A percentile compares a stretch with the other conserved stretches of the same genome.
phyloP scores from a whole-genome alignment of 2,113 vertebrate genomes.

The Muntiacus reevesi region DNA sequence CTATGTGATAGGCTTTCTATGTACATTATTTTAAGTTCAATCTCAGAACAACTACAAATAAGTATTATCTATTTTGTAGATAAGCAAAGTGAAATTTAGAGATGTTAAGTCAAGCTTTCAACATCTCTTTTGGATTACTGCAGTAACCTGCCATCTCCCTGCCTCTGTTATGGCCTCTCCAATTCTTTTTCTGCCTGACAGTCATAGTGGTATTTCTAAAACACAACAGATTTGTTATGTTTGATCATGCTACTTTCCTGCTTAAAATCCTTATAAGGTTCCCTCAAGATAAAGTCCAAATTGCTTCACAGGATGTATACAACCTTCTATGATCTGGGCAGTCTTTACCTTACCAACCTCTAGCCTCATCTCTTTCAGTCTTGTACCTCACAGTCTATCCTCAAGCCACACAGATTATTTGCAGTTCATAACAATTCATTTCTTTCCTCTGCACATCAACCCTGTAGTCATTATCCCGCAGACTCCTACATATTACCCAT shows the following conservation, averaged over 20 bases:
- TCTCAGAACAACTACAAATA: background rate
- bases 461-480: background rate
- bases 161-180: background rate
- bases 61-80: background rate
- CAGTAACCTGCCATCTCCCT: background rate
- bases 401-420: background rate
- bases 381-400: background rate
- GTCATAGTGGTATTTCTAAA: conserved; percentile 7
- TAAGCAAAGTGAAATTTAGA: conserved; percentile 13
- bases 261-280: background rate
- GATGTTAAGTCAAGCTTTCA: background rate
- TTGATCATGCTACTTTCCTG: background rate
- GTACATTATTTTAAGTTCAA: background rate
- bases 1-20: background rate
- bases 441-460: background rate
- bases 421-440: background rate
- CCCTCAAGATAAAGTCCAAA: background rate
- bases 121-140: background rate
- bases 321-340: background rate
- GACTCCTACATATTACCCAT: background rate
- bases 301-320: background rate
- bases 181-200: background rate
- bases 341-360: background rate
- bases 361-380: background rate
- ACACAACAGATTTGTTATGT: background rate